phyloP scores from a whole-genome alignment of 2,888 invertebrate genomes.

The Cryptus armator region DNA sequence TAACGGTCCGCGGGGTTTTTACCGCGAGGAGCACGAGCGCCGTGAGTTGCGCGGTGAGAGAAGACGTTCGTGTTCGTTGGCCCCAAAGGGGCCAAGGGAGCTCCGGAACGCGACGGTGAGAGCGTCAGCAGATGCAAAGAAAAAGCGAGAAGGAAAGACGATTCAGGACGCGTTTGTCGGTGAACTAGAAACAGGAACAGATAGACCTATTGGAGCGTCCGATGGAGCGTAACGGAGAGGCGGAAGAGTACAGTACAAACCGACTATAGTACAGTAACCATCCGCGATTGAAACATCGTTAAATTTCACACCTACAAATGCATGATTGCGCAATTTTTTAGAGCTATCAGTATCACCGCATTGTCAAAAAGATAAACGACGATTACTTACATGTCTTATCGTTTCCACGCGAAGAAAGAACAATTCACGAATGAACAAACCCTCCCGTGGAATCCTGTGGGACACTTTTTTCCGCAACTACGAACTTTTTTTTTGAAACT shows the following conservation, averaged over 20 bases:
- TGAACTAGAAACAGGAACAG: neutral
- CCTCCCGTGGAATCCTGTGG: conserved; percentile 5
- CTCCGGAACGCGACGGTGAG: conserved; percentile 37
- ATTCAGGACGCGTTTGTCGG: conserved; percentile 11
- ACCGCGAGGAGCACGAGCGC: conserved; percentile 28
- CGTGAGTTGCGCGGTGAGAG: conserved; percentile 10
- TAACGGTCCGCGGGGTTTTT: conserved; percentile 58
- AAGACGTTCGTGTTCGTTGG: conserved; percentile 34
- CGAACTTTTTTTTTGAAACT: conserved; percentile 1
- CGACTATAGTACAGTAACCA: neutral
- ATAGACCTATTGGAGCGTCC: conserved; percentile 9
- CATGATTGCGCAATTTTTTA: neutral
- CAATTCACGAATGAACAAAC: conserved; percentile 10
- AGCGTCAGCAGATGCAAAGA: conserved; percentile 40
- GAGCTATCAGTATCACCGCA: neutral
- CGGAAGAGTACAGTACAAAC: conserved; percentile 25
- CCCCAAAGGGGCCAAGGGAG: neutral
- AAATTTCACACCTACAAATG: neutral
- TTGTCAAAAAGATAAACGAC: neutral
- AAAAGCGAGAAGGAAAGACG: conserved; percentile 19
- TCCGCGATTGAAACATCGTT: neutral
- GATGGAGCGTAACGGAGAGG: conserved; percentile 40
- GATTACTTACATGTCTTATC: conserved; percentile 39
- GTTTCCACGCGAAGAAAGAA: conserved; percentile 33
- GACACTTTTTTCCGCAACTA: neutral